These are phyloP conservation scores for Chelidonichthys spinosus DNA, from an alignment of 2,797 vertebrate genomes.

Conservation along the genomic window DNA sequence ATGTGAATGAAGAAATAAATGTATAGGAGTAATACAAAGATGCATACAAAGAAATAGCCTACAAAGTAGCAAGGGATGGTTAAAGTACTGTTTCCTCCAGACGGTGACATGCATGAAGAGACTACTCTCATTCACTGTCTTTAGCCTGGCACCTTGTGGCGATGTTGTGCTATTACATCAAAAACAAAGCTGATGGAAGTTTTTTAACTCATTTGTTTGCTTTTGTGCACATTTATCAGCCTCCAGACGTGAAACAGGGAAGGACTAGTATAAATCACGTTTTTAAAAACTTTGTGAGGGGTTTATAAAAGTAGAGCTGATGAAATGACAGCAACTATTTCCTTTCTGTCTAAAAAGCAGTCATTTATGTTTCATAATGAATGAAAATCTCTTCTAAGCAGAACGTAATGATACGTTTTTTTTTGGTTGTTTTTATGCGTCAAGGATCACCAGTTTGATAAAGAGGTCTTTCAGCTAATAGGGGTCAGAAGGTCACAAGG, in stretches of 20 bases:
- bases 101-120: too few species aligned
- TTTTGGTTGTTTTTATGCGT: too few species aligned
- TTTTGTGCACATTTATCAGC: neutral
- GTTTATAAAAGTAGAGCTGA: neutral
- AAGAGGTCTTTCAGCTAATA: neutral
- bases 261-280: neutral
- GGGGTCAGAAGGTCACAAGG: neutral
- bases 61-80: too few species aligned
- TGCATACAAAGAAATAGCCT: too few species aligned
- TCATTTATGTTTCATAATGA: neutral
- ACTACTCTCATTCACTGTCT: conserved; percentile 1
- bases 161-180: conserved; percentile 28
- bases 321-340: neutral
- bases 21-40: too few species aligned
- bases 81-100: too few species aligned
- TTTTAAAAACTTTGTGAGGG: neutral
- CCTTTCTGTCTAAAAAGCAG: neutral
- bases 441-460: neutral
- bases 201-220: neutral
- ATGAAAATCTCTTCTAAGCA: neutral
- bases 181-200: neutral
- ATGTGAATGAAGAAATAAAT: too few species aligned
- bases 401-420: neutral
- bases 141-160: conserved; percentile 63
- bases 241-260: neutral